Conservation (phyloP, 2,113 vertebrate genomes). For the Sinosuthora webbiana region DNA sequence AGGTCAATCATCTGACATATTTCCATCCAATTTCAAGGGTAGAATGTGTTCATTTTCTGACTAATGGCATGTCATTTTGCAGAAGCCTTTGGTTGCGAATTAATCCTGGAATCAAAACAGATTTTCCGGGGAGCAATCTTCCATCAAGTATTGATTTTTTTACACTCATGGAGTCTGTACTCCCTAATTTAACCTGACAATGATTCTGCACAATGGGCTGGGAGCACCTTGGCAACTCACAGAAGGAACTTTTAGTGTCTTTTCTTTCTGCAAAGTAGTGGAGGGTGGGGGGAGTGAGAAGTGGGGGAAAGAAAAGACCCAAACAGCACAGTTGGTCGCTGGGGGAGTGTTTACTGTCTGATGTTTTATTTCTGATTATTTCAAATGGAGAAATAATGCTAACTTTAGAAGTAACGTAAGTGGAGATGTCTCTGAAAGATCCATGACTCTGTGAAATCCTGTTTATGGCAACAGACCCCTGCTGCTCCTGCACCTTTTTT, state of each 20-base stretch:
- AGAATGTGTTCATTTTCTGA: slow-evolving; percentile 99
- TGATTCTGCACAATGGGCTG: slow-evolving; percentile 97
- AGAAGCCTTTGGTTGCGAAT: slow-evolving; percentile 97
- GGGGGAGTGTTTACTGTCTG: slow-evolving; percentile 59
- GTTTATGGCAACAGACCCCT: slow-evolving; percentile 57
- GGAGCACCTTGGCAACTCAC: slow-evolving; percentile 96
- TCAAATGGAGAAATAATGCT: slow-evolving; percentile 64
- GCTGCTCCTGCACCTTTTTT: slow-evolving; percentile 37
- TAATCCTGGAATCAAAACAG: slow-evolving; percentile 99
- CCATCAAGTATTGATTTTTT: slow-evolving; percentile 99
- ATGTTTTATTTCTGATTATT: slow-evolving; percentile 87
- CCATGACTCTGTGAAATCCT: slow-evolving; percentile 46
- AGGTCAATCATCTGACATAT: slow-evolving; percentile 98
- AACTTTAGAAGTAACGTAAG: slow-evolving; percentile 66
- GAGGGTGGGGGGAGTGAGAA: slow-evolving; percentile 53
- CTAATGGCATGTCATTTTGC: slow-evolving; percentile 99
- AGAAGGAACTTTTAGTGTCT: slow-evolving; percentile 89
- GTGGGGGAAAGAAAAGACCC: slow-evolving; percentile 67
- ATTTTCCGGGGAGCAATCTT: slow-evolving; percentile 99
- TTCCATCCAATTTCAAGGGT: slow-evolving; percentile 99
- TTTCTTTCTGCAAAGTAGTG: slow-evolving; percentile 79
- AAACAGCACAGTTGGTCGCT: slow-evolving; percentile 56
- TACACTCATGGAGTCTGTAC: slow-evolving; percentile 99
- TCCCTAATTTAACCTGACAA: slow-evolving; percentile 99
- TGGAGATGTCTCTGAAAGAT: slow-evolving; percentile 34